A percentile compares a stretch with the other conserved stretches of the same genome.
Conservation (phyloP, 2,797 vertebrate species). For the Parauchenoglanis punctatus region DNA sequence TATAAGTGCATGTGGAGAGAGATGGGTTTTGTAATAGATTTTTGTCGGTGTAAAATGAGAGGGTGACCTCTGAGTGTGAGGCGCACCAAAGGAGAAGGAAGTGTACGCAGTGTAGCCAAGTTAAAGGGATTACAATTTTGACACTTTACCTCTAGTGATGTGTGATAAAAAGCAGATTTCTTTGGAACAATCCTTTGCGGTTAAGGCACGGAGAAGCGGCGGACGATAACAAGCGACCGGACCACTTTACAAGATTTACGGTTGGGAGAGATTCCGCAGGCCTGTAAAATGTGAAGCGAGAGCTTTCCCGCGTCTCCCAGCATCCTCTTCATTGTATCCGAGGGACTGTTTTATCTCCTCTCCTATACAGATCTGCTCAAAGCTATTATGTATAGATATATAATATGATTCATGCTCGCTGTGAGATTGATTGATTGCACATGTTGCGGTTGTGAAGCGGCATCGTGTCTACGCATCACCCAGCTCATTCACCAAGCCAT, state of each 20-base stretch:
- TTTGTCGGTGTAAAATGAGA: conserved; percentile 80
- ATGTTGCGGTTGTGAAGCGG: conserved; percentile 13
- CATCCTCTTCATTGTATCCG: not conserved
- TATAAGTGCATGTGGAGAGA: conserved; percentile 69
- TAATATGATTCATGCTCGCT: conserved; percentile 41
- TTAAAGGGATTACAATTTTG: conserved; percentile 70
- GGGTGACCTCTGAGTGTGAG: conserved; percentile 72
- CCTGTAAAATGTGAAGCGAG: not conserved
- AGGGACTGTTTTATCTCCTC: conserved; percentile 31
- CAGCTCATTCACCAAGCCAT: conserved; percentile 9
- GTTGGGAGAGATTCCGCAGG: not conserved
- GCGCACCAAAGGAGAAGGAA: conserved; percentile 43
- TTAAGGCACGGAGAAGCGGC: conserved; percentile 48
- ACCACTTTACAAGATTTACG: conserved; percentile 7
- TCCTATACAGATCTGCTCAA: conserved; percentile 29
- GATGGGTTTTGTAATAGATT: conserved; percentile 81
- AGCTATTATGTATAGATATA: conserved; percentile 17
- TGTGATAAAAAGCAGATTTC: conserved; percentile 64
- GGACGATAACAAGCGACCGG: conserved; percentile 34
- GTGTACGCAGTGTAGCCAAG: conserved; percentile 64
- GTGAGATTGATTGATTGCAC: conserved; percentile 37
- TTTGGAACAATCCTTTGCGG: conserved; percentile 60
- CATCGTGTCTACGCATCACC: conserved; percentile 52
- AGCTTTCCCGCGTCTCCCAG: not conserved
- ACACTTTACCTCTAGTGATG: conserved; percentile 67